Evolutionary conservation across 2,888 invertebrate species (phyloP), one percentile per base, ranked within the genome.

Genomic region (Rapana venosa): DNA sequence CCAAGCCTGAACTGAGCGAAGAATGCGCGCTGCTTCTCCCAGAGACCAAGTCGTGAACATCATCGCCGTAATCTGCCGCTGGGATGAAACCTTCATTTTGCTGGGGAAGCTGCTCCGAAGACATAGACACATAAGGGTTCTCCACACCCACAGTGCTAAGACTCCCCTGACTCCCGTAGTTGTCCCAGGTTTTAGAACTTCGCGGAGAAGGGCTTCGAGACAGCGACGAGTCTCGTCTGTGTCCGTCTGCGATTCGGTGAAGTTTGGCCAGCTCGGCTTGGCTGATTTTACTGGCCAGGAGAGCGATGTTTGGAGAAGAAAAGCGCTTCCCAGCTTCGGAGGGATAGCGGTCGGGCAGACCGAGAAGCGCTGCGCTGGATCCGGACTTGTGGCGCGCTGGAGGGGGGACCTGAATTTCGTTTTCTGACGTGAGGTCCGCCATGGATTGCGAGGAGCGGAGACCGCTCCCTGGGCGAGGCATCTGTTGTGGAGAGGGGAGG

Each of bases 341-440:
- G 30, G 13, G 11, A 32, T 6, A n/a, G 35, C 5, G 22, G 58
- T 32, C 17, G 13, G 56, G n/a, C 26, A 66, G 32, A n/a, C 81
- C 47, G 20, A 90, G 88, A 15, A 90, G 58, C 20, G 70, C 87
- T 17, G n/a, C 56, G 86, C 90, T 90, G 70, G 90, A 88, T 1
- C 87, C 88, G 17, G 90, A 91, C 32, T 87, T 81, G 30, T 90
- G 86, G 32, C 32, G 35, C 17, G 35, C 81, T 35, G 13, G 30
- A 8, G 81, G 36, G 81, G 35, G 32, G 81, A 81, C 20, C 35
- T 81, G 32, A 0, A 47, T 47, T 81, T 15, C 32, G 17, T n/a
- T 30, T n/a, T 86, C 86, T 86, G 86, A 66, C 30, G 74, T 77
- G 32, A 90, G 88, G 26, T 91, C 91, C 11, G 90, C 91, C 74